Conservation (phyloP, 2,888 invertebrate genomes). For the Gortyna flavago region DNA sequence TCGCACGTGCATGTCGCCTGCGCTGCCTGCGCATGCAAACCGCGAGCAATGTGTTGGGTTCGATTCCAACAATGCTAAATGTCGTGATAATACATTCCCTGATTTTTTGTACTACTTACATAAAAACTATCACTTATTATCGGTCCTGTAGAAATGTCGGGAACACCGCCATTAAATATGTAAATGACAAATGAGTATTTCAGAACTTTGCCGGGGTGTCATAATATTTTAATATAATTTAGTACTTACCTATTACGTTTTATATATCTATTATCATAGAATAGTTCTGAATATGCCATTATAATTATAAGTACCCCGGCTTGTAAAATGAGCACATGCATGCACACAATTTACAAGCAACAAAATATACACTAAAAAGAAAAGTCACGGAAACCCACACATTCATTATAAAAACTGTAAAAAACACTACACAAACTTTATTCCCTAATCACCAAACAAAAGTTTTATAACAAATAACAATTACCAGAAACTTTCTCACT, state of each 20-base stretch:
- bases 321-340: too few relatives aligned
- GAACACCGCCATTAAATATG: too few relatives aligned
- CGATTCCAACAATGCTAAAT: background rate
- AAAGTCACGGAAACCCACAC: background rate
- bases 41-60: background rate
- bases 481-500: conserved; percentile 28
- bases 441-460: conserved; percentile 12
- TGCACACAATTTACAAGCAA: too few relatives aligned
- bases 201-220: too few relatives aligned
- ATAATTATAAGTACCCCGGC: too few relatives aligned
- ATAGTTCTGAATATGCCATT: too few relatives aligned
- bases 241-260: too few relatives aligned
- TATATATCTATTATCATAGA: too few relatives aligned
- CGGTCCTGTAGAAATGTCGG: too few relatives aligned
- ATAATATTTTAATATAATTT: too few relatives aligned
- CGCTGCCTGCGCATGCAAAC: background rate
- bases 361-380: too few relatives aligned
- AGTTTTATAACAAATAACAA: conserved; percentile 37
- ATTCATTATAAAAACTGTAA: background rate
- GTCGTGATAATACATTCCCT: background rate
- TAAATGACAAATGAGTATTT: too few relatives aligned
- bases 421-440: background rate
- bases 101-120: background rate
- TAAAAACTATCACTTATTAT: background rate
- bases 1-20: background rate